These are phyloP conservation scores for Palythoa grandis DNA, from an alignment of 92 coral and sea anemone species.

Conservation along the genomic window DNA sequence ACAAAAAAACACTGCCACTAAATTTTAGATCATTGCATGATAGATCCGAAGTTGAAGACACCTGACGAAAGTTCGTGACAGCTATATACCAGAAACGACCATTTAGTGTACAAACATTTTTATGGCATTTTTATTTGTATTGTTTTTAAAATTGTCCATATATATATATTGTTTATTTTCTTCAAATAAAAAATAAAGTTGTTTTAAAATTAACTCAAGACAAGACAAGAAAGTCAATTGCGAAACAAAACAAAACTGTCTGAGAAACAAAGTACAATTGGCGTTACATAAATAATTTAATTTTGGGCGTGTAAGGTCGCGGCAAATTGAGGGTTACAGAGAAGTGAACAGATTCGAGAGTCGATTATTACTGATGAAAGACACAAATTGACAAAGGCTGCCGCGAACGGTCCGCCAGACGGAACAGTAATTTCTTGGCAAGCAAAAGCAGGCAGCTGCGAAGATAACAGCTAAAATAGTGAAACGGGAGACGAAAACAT, in stretches of 20 bases:
- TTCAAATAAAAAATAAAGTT: too few species aligned
- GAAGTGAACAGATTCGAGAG: background rate
- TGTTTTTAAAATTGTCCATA: background rate
- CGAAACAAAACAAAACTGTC: background rate
- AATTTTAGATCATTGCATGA: background rate
- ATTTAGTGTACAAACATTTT: background rate
- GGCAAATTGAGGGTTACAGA: background rate
- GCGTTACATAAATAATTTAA: background rate
- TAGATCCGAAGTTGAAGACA: background rate
- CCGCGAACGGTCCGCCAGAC: background rate
- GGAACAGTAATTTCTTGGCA: background rate
- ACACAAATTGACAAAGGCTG: conserved; percentile 4
- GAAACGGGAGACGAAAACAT: background rate
- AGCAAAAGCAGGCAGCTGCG: background rate
- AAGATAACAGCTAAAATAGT: background rate
- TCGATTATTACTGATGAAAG: background rate
- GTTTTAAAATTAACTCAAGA: background rate
- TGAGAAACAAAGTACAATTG: background rate
- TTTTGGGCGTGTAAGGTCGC: background rate
- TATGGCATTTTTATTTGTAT: background rate
- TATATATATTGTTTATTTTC: too few species aligned
- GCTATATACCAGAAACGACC: background rate
- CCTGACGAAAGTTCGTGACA: conserved; percentile 2
- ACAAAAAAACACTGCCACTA: background rate
- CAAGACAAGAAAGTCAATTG: background rate